These are phyloP conservation scores for Drosophila sproati DNA, from an alignment of 1,140 invertebrate genomes.

Conservation along the genomic window DNA sequence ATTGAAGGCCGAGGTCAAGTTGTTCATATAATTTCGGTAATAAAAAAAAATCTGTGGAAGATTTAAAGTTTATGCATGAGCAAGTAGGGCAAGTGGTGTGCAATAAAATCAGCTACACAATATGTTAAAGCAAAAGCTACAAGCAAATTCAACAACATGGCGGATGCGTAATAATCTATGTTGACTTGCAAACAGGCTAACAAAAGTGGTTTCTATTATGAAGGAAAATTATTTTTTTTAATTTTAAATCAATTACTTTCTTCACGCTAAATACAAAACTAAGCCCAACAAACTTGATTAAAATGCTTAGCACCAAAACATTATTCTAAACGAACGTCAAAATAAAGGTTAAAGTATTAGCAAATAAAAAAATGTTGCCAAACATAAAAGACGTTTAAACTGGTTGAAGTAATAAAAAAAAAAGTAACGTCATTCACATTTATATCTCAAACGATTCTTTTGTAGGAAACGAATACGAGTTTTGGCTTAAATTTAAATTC, in stretches of 20 bases:
- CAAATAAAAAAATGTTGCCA: neutral
- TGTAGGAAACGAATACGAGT: constrained; percentile 2
- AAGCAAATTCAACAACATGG: neutral
- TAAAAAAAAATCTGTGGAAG: constrained; percentile 12
- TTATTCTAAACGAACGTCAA: neutral
- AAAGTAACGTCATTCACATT: constrained; percentile 3
- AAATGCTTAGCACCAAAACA: neutral
- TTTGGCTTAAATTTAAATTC: neutral
- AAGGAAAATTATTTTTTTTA: too few species aligned
- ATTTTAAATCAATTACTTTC: neutral
- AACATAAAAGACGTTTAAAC: constrained; percentile 9
- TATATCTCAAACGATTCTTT: constrained; percentile 13
- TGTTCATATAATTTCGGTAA: neutral
- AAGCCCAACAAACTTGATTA: too few species aligned
- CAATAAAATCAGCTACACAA: neutral
- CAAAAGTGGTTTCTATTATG: too few species aligned
- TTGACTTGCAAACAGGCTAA: too few species aligned
- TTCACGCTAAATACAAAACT: neutral
- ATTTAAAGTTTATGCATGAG: neutral
- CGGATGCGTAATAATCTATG: constrained; percentile 3
- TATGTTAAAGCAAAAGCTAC: neutral
- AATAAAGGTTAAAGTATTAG: neutral
- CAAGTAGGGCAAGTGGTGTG: neutral
- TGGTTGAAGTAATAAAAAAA: constrained; percentile 1
- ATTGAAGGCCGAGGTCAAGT: constrained; percentile 62